Evolutionary conservation across 2,888 invertebrate genomes (phyloP).

Genomic region (Polydrusus tereticollis): DNA sequence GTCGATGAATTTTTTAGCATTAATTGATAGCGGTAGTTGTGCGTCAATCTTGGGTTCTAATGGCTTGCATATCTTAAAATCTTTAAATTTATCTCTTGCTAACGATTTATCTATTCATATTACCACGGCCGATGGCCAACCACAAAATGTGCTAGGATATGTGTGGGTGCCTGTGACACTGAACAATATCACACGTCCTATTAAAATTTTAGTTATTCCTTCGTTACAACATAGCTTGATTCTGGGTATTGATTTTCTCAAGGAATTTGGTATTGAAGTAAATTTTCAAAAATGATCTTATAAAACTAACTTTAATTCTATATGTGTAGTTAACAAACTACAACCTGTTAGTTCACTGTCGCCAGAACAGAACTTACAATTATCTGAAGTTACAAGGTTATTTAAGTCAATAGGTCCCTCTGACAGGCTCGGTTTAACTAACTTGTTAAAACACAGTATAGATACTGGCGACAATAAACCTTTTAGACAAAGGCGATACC

Average conservation of each 20-base stretch:
- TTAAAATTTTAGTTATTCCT: constrained; percentile 24
- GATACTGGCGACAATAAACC: constrained; percentile 29
- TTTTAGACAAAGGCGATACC: constrained; percentile 29
- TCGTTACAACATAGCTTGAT: constrained; percentile 3
- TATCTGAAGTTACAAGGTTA: constrained; percentile 1
- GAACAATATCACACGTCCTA: constrained; percentile 2
- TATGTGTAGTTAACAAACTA: too few species aligned
- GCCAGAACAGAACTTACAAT: not conserved
- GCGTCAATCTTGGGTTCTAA: constrained; percentile 8
- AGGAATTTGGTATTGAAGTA: too few species aligned
- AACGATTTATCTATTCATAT: constrained; percentile 6
- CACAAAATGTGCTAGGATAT: constrained; percentile 8
- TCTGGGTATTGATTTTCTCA: constrained; percentile 28
- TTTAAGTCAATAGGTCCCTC: constrained; percentile 2
- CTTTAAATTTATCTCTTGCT: not conserved
- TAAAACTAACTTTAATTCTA: too few species aligned
- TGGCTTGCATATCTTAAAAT: not conserved
- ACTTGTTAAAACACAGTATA: constrained; percentile 11
- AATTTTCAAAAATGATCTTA: too few species aligned
- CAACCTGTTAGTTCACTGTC: too few species aligned
- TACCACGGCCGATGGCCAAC: constrained; percentile 14
- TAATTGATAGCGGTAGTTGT: constrained; percentile 3
- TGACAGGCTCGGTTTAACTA: constrained; percentile 19
- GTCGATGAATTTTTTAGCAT: not conserved
- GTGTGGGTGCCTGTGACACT: constrained; percentile 1